Percentiles rank a stretch among this genome's conserved stretches.
phyloP scores from a whole-genome alignment of 2,888 invertebrate species.

The Escarpia spicata region DNA sequence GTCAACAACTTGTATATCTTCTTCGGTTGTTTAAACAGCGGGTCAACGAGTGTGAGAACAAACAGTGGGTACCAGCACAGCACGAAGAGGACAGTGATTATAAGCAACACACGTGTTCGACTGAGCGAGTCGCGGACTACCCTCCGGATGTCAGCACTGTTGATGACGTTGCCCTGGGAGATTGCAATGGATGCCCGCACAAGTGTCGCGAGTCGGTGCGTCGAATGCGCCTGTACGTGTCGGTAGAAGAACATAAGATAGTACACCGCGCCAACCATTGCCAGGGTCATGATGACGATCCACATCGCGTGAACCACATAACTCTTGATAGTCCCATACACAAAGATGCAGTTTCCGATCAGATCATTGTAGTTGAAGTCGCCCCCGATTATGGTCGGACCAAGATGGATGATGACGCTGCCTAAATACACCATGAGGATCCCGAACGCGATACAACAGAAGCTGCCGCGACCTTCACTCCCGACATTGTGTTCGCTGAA shows the following conservation, averaged over 20 bases:
- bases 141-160: conserved; percentile 35
- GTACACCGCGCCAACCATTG: conserved; percentile 57
- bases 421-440: conserved; percentile 63
- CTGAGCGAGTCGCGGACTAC: conserved; percentile 58
- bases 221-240: conserved; percentile 59
- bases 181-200: conserved; percentile 59
- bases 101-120: conserved; percentile 61
- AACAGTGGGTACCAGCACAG: conserved; percentile 65
- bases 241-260: conserved; percentile 62
- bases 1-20: conserved; percentile 63
- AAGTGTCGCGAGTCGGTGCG: conserved; percentile 44
- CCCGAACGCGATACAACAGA: conserved; percentile 64
- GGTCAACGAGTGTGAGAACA: conserved; percentile 60
- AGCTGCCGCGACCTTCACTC: conserved; percentile 57
- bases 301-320: conserved; percentile 65
- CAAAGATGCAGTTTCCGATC: conserved; percentile 64
- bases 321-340: conserved; percentile 60
- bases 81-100: conserved; percentile 57
- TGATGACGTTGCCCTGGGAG: conserved; percentile 45
- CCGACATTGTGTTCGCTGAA: conserved; percentile 60
- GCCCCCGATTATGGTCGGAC: conserved; percentile 65
- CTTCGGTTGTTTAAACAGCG: conserved; percentile 57
- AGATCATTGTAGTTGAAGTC: conserved; percentile 63
- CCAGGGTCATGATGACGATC: conserved; percentile 62
- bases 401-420: conserved; percentile 63